phyloP scores from a whole-genome alignment of 2,888 invertebrate species.

The Julus scandinavius region DNA sequence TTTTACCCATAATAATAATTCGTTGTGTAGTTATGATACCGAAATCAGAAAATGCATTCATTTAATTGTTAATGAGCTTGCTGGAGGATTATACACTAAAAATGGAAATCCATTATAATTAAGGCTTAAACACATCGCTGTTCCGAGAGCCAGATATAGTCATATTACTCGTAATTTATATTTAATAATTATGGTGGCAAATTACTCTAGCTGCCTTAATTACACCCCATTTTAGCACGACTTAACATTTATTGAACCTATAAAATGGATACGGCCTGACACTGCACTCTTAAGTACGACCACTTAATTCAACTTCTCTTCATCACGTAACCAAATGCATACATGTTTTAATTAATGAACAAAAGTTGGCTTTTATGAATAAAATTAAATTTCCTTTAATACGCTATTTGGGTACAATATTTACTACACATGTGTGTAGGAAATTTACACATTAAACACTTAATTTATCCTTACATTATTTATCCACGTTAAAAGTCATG shows the following conservation, averaged over 20 bases:
- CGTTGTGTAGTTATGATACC: background rate
- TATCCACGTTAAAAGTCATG: too few species aligned
- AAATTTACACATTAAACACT: too few species aligned
- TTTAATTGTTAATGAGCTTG: slow-evolving; percentile 1
- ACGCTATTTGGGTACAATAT: too few species aligned
- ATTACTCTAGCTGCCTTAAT: slow-evolving; percentile 6
- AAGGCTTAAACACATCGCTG: background rate
- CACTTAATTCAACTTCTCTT: background rate
- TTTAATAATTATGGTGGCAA: slow-evolving; percentile 9
- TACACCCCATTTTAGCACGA: background rate
- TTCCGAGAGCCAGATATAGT: background rate
- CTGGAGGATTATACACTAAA: background rate
- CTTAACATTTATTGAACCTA: background rate
- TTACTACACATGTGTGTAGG: too few species aligned
- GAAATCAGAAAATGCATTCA: slow-evolving; percentile 6
- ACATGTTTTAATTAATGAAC: too few species aligned
- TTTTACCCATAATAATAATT: background rate
- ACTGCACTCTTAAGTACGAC: background rate
- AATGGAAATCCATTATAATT: slow-evolving; percentile 8
- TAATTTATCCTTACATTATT: too few species aligned
- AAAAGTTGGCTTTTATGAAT: too few species aligned
- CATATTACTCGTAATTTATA: slow-evolving; percentile 1
- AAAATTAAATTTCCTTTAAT: too few species aligned
- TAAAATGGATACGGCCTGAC: background rate
- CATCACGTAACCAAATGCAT: background rate